Evolutionary conservation across 2,888 invertebrate species (phyloP).

Genomic region (Tachina lurida): DNA sequence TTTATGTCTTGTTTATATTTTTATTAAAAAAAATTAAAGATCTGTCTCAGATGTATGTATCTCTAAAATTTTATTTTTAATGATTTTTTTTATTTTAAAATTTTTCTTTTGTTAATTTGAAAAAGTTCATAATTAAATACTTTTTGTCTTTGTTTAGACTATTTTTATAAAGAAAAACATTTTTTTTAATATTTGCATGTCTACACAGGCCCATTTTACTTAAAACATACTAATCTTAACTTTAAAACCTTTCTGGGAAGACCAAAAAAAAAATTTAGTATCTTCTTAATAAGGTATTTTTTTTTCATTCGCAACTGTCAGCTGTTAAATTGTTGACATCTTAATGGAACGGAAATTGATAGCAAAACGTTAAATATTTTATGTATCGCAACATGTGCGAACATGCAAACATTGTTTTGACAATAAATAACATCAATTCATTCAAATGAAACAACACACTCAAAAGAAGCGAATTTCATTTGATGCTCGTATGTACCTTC

Average conservation of each 20-base stretch:
- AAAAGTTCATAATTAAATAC: too few relatives aligned
- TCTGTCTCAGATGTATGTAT: too few relatives aligned
- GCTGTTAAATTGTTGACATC: conserved; percentile 71
- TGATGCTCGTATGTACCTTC: background rate
- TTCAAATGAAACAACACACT: conserved; percentile 43
- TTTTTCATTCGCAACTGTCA: background rate
- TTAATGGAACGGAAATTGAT: conserved; percentile 74
- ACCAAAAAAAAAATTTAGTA: background rate
- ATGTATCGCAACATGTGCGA: conserved; percentile 32
- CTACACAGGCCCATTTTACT: background rate
- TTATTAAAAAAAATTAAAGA: too few relatives aligned
- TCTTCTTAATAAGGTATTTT: background rate
- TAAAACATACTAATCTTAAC: background rate
- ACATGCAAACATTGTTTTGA: conserved; percentile 39
- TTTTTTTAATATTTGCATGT: background rate
- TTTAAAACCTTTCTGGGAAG: background rate
- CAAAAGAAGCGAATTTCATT: conserved; percentile 43
- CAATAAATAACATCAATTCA: conserved; percentile 55
- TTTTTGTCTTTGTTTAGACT: too few relatives aligned
- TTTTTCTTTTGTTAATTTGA: too few relatives aligned
- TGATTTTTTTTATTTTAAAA: too few relatives aligned
- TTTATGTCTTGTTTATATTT: too few relatives aligned
- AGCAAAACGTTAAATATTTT: conserved; percentile 54
- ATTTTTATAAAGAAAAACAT: too few relatives aligned
- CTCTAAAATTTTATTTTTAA: too few relatives aligned